Evolutionary conservation across 2,888 invertebrate species (phyloP).

Genomic region (Dinocampus coccinellae): DNA sequence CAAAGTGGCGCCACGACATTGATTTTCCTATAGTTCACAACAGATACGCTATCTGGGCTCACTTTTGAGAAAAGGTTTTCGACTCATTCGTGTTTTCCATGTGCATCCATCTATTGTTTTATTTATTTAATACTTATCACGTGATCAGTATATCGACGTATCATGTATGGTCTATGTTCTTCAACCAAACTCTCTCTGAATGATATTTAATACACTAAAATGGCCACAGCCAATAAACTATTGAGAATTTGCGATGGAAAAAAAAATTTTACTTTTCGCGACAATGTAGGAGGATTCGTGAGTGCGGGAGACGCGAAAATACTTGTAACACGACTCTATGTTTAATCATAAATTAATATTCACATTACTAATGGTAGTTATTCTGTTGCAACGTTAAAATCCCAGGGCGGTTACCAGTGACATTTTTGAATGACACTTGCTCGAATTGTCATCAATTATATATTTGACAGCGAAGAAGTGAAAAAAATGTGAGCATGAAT

Average conservation of each 20-base stretch:
- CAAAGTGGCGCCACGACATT: too few relatives aligned
- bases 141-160: slow-evolving; percentile 61
- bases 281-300: neutral
- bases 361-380: neutral
- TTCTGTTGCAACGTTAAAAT: neutral
- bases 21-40: too few relatives aligned
- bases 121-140: slow-evolving; percentile 44
- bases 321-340: neutral
- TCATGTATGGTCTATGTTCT: slow-evolving; percentile 48
- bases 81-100: neutral
- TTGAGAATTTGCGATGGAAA: neutral
- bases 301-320: neutral
- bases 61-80: too few relatives aligned
- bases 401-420: slow-evolving; percentile 35
- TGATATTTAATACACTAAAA: slow-evolving; percentile 22
- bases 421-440: slow-evolving; percentile 32
- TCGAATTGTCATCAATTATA: slow-evolving; percentile 8
- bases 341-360: neutral
- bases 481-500: slow-evolving; percentile 9
- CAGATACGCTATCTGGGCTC: too few relatives aligned
- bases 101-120: neutral
- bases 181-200: slow-evolving; percentile 5
- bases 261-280: neutral
- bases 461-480: slow-evolving; percentile 17
- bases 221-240: slow-evolving; percentile 31